Base-by-base conservation (phyloP, 2,113 vertebrate species). In the Chloroceryle aenea region DNA sequence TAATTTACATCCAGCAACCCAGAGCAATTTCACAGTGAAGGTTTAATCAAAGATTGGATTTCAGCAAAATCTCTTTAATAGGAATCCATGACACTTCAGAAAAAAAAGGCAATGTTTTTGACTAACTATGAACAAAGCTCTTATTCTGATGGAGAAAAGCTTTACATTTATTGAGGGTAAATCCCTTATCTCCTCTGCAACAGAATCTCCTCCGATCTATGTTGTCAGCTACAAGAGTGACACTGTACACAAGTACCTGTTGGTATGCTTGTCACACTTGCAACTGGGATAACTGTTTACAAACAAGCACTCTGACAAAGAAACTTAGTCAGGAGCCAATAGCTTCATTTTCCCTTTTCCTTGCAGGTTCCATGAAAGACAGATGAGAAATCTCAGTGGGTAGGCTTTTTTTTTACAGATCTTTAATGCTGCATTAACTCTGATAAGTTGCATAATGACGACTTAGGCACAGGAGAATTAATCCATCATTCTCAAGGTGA, bases 111-210 rank as follows among this genome's bases (percentile, higher is more conserved):
- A 87, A 42, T 62, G 76, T 78, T 95, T 96, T 88, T 87, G 38
- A 85, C 78, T 59, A 94, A 93, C 56, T 71, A 63, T 64, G 80
- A 96, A 93, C 73, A 95, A 92, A 89, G 76, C 88, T 58, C 30
- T 63, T 84, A 93, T 79, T 94, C 84, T 92, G 76, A 78, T 12
- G 17, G 80, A 92, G 88, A 89, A 96, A 94, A 87, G 92, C 95
- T 89, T 85, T 85, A 85, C 83, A 59, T 90, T 92, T 88, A 87
- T 48, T 69, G 93, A 92, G 69, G 77, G 88, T 72, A 95, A 95
- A 96, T 87, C 93, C 66, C 81, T 97, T 94, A 95, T 96, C 93
- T 96, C 88, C 92, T 62, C 90, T 94, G 83, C 83, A 90, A 81
- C 96, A 96, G 95, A 87, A 94, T 96, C 88, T 92, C 40, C 76